Evolutionary conservation across 2,797 vertebrate species (phyloP).

Genomic region (Rhinella marina): DNA sequence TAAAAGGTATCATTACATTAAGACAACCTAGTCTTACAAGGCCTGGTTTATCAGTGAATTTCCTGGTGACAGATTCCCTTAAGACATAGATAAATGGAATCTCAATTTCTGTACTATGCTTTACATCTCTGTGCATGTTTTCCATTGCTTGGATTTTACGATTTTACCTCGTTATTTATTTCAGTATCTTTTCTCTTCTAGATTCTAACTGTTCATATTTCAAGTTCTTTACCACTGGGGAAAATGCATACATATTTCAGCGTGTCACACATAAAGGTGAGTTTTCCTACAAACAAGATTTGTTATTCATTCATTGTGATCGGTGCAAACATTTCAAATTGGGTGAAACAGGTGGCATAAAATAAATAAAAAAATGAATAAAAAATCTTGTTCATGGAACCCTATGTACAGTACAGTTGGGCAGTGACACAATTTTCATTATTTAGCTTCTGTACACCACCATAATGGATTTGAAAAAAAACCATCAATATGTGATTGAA

Average conservation of each 20-base stretch:
- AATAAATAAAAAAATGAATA: neutral
- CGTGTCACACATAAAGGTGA: constrained; percentile 86
- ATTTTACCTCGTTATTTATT: neutral
- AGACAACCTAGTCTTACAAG: no score
- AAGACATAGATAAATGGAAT: neutral
- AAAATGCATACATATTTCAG: constrained; percentile 87
- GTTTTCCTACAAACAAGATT: neutral
- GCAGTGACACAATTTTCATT: no score
- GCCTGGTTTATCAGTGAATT: no score
- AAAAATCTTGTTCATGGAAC: no score
- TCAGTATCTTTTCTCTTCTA: constrained; percentile 65
- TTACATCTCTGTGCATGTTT: neutral
- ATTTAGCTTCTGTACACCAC: no score
- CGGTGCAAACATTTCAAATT: neutral
- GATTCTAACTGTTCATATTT: constrained; percentile 92
- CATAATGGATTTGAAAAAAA: no score
- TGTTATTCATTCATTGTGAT: neutral
- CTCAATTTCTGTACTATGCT: neutral
- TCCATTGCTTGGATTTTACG: neutral
- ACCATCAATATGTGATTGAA: no score
- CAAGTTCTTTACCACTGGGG: constrained; percentile 91
- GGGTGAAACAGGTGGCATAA: neutral
- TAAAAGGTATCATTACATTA: no score
- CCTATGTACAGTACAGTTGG: no score
- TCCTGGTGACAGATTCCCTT: no score